These are phyloP conservation scores for Brotula barbata DNA, from an alignment of 2,797 vertebrate species.

Conservation along the genomic window DNA sequence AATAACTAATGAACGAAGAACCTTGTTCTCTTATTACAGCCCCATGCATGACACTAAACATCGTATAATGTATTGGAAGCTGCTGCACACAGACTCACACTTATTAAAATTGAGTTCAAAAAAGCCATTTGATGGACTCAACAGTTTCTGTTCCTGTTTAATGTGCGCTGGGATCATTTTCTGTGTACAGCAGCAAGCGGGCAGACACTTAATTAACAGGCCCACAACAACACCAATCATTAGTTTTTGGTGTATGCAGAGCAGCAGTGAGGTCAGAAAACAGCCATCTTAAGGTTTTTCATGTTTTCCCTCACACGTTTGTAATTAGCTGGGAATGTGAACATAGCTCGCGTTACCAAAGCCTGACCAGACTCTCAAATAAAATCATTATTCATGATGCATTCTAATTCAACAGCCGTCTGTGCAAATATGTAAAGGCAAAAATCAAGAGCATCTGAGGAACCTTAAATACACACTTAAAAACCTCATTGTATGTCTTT, in stretches of 20 bases:
- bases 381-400: constrained; percentile 35
- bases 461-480: constrained; percentile 40
- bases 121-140: constrained; percentile 69
- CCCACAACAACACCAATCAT: constrained; percentile 63
- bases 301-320: constrained; percentile 30
- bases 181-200: constrained; percentile 43
- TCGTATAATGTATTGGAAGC: constrained; percentile 72
- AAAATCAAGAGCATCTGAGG: constrained; percentile 45
- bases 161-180: constrained; percentile 64
- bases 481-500: constrained; percentile 17
- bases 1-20: constrained; percentile 78
- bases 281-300: constrained; percentile 34
- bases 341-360: constrained; percentile 13
- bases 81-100: constrained; percentile 57
- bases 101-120: constrained; percentile 74
- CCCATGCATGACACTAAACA: constrained; percentile 73
- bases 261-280: constrained; percentile 48
- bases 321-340: constrained; percentile 49
- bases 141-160: constrained; percentile 32
- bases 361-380: constrained; percentile 29
- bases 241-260: constrained; percentile 40
- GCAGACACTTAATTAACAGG: constrained; percentile 70
- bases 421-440: constrained; percentile 15
- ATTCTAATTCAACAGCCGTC: constrained; percentile 48
- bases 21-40: constrained; percentile 72